Evolutionary conservation across 2,113 vertebrate species (phyloP), one percentile per base, ranked within the genome.

Genomic region (Siniperca knerii): DNA sequence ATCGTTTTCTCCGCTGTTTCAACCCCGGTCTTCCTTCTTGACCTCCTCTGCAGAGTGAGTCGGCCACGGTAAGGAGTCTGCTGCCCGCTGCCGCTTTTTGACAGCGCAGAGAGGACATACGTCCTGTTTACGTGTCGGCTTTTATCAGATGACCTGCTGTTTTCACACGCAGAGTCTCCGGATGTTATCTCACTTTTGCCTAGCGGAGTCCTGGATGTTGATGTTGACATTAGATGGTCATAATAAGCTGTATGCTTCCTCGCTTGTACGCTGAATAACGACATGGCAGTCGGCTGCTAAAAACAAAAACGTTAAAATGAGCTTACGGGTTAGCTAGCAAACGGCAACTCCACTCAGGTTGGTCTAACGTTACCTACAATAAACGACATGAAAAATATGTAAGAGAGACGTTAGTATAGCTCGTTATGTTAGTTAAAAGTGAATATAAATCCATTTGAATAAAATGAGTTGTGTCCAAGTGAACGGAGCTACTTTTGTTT

Each of bases 21-120:
- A 0, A 88, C 64, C 6, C 89, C 87, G 3, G 91, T 93, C 64
- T 91, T 95, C 91, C 96, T 82, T 66, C 74, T 86, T 6, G 93
- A 92, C 85, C 93, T 96, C 86, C 96, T 97, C 88, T 97, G 97
- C 23, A 98, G 96, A 0, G 92, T 93, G 79, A 97, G 85, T 29
- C 90, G 94, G 8, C 77, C 75, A 2, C 87, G 89, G 40, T 89
- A n/a, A 29, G 92, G 91, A 15, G 93, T 80, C 21, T 64, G 48
- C 54, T 7, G 68, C 58, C 66, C 35, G 89, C 73, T 0, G 16
- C 77, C 80, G 75, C 90, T 94, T 61, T 81, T 95, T 81, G 94
- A 95, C 84, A 86, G 13, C 29, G 96, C 91, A 29, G 97, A 97
- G 86, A 97, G 75, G 11, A 98, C 92, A 0, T 97, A 97, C 0